These are phyloP conservation scores for Nyctereutes procyonoides DNA, from an alignment of 2,113 vertebrate genomes.

Conservation along the genomic window DNA sequence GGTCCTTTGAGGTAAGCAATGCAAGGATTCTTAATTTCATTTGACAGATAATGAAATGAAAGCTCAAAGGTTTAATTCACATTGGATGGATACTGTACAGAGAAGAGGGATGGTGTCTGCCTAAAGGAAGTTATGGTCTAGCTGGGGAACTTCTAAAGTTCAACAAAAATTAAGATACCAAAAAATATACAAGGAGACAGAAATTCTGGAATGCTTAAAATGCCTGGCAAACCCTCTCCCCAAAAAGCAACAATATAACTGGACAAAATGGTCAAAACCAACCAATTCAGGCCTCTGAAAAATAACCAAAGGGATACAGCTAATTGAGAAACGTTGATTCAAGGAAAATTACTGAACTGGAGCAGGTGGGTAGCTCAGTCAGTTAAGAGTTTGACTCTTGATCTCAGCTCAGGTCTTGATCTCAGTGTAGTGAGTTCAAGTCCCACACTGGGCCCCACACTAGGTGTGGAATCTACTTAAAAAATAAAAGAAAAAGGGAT, in stretches of 20 bases:
- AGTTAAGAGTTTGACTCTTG: background rate
- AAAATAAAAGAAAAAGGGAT: background rate
- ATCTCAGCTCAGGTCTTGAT: background rate
- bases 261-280: background rate
- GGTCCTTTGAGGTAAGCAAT: conserved; percentile 21
- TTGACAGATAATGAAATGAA: conserved; percentile 41
- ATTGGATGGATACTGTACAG: background rate
- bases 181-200: background rate
- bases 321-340: conserved; percentile 39
- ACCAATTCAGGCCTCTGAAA: conserved; percentile 33
- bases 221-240: conserved; percentile 1
- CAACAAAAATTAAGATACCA: conserved; percentile 20
- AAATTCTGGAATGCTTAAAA: background rate
- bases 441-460: background rate
- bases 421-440: background rate
- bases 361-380: background rate
- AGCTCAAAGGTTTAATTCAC: conserved; percentile 34
- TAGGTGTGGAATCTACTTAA: background rate
- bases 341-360: conserved; percentile 2
- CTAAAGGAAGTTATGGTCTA: conserved; percentile 22
- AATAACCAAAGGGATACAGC: conserved; percentile 2
- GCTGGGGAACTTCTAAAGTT: background rate
- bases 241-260: conserved; percentile 38
- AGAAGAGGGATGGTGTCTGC: background rate
- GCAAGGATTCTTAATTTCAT: conserved; percentile 25